Conservation (phyloP, 2,888 invertebrate genomes). For the Rhopalosiphum nymphaeae region DNA sequence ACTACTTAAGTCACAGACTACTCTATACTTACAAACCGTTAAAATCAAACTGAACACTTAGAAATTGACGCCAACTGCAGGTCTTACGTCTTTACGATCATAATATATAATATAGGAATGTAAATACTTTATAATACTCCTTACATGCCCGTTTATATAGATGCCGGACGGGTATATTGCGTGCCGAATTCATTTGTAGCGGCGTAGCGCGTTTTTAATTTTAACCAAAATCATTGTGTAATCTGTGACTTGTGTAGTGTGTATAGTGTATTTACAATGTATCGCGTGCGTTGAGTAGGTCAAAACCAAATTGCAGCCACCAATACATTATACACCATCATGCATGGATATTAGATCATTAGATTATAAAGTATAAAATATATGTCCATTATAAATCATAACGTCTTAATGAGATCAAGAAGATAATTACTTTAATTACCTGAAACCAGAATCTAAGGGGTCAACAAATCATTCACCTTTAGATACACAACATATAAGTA, state of each 20-base stretch:
- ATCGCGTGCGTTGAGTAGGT: not conserved
- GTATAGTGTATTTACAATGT: not conserved
- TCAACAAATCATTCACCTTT: not conserved
- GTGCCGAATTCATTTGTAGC: not conserved
- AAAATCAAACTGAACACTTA: not conserved
- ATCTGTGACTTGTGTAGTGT: not conserved
- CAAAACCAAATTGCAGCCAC: not conserved
- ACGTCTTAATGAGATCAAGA: not conserved
- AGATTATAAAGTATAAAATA: not conserved
- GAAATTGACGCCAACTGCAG: not conserved
- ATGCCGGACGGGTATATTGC: not conserved
- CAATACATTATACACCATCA: not conserved
- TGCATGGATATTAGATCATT: not conserved
- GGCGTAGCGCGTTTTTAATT: not conserved
- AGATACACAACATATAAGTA: not conserved
- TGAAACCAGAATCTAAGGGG: not conserved
- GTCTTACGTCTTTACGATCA: not conserved
- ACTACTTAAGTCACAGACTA: not conserved
- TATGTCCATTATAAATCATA: not conserved
- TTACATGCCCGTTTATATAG: not conserved
- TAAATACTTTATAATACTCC: not conserved
- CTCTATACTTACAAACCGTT: not conserved
- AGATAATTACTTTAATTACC: not conserved
- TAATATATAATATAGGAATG: not conserved
- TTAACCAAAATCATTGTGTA: not conserved